A percentile compares a stretch with the other conserved stretches of the same genome.
Evolutionary conservation across 2,888 invertebrate species (phyloP).

Genomic region (Eretmocerus hayati): DNA sequence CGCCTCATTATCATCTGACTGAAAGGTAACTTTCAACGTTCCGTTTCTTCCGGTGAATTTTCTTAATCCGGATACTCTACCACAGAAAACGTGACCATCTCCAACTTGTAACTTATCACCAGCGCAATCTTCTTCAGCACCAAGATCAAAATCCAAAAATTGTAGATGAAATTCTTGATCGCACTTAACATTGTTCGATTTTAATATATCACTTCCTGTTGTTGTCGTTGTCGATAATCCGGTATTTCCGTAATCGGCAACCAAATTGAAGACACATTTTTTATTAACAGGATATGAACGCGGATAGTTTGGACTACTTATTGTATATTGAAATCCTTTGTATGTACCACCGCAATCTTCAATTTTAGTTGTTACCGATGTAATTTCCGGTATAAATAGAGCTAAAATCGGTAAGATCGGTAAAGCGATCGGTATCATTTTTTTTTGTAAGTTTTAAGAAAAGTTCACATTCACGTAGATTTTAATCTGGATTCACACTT

Average conservation of each 20-base stretch:
- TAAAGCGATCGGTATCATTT: too few relatives aligned
- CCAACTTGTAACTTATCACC: slow-evolving; percentile 52
- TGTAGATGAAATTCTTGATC: slow-evolving; percentile 51
- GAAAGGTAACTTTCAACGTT: slow-evolving; percentile 47
- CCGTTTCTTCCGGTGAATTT: slow-evolving; percentile 49
- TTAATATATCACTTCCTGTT: too few relatives aligned
- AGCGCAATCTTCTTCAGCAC: slow-evolving; percentile 48
- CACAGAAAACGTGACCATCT: slow-evolving; percentile 49
- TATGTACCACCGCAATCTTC: slow-evolving; percentile 47
- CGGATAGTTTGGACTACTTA: slow-evolving; percentile 53
- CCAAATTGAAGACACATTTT: slow-evolving; percentile 50
- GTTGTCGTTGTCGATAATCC: too few relatives aligned
- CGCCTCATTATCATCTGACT: slow-evolving; percentile 37
- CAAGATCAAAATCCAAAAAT: slow-evolving; percentile 53
- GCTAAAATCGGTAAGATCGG: too few relatives aligned
- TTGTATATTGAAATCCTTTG: slow-evolving; percentile 47
- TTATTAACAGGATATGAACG: slow-evolving; percentile 45
- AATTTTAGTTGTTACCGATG: too few relatives aligned
- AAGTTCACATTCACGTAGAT: too few relatives aligned
- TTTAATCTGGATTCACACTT: too few relatives aligned
- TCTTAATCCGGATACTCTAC: slow-evolving; percentile 47
- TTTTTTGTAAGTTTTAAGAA: too few relatives aligned
- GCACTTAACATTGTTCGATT: slow-evolving; percentile 45
- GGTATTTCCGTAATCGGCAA: slow-evolving; percentile 47
- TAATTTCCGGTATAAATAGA: too few relatives aligned